Conservation (phyloP, 2,888 invertebrate genomes). For the Sylvicola fuscatus region DNA sequence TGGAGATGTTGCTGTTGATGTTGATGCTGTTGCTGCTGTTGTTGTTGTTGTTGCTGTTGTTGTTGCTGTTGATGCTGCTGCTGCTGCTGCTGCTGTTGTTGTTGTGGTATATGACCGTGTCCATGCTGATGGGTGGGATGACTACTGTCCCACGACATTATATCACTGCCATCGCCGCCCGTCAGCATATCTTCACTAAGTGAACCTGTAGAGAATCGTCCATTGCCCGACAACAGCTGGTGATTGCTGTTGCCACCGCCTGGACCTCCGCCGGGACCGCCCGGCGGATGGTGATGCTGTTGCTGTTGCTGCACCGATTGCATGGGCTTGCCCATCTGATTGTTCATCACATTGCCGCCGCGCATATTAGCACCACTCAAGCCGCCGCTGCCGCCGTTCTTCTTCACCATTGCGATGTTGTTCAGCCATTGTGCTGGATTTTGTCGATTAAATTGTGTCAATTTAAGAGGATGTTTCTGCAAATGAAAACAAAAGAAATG, state of each 20-base stretch:
- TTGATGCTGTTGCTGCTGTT: conserved; percentile 4
- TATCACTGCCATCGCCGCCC: conserved; percentile 23
- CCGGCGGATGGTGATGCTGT: conserved; percentile 7
- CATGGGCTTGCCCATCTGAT: conserved; percentile 12
- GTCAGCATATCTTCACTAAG: conserved; percentile 35
- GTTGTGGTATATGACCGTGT: background rate
- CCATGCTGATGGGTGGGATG: too few species aligned
- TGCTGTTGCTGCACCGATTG: conserved; percentile 31
- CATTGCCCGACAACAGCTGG: too few species aligned
- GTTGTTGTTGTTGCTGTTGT: conserved; percentile 1
- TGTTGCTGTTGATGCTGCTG: conserved; percentile 1
- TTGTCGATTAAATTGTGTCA: conserved; percentile 68
- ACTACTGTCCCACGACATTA: conserved; percentile 3
- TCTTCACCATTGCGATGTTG: conserved; percentile 55
- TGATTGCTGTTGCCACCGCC: conserved; percentile 11
- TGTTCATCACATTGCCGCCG: conserved; percentile 16
- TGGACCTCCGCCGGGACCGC: conserved; percentile 2
- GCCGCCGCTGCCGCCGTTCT: conserved; percentile 41
- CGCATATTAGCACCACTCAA: conserved; percentile 26
- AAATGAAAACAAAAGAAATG: conserved; percentile 20
- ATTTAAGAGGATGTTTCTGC: conserved; percentile 78
- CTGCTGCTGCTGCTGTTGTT: background rate
- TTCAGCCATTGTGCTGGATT: conserved; percentile 55
- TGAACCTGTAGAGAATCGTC: conserved; percentile 4
- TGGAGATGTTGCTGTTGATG: conserved; percentile 4